Conservation (phyloP, 2,888 invertebrate genomes). For the Eurytoma californica region DNA sequence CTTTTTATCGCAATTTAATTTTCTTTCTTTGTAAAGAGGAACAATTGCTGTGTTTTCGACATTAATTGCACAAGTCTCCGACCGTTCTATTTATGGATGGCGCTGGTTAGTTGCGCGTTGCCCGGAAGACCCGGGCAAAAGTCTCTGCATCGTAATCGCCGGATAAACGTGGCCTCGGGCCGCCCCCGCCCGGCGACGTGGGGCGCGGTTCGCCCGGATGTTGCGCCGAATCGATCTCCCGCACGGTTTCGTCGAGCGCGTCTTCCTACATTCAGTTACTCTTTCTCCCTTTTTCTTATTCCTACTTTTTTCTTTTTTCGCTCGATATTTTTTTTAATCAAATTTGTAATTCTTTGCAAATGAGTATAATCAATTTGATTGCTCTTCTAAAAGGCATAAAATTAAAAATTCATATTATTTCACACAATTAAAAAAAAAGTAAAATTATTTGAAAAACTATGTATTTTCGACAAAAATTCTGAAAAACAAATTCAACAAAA, state of each 20-base stretch:
- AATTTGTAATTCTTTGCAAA: too few relatives aligned
- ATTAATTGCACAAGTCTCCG: too few relatives aligned
- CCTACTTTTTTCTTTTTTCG: too few relatives aligned
- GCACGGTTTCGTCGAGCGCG: slow-evolving; percentile 29
- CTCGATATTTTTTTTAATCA: too few relatives aligned
- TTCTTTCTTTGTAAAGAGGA: background rate
- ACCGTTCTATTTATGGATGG: slow-evolving; percentile 18
- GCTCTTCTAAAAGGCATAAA: too few relatives aligned
- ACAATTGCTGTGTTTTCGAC: too few relatives aligned
- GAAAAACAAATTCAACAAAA: slow-evolving; percentile 18
- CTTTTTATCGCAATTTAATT: background rate
- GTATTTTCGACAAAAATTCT: too few relatives aligned
- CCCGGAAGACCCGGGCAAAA: slow-evolving; percentile 50
- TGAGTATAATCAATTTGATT: too few relatives aligned
- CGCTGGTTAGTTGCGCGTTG: background rate
- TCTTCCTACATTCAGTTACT: too few relatives aligned
- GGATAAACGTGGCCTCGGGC: slow-evolving; percentile 42
- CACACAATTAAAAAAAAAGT: background rate
- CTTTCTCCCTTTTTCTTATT: too few relatives aligned
- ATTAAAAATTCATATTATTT: too few relatives aligned
- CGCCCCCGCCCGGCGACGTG: slow-evolving; percentile 7
- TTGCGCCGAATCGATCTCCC: slow-evolving; percentile 66
- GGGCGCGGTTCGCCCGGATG: background rate
- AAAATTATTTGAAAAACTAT: background rate
- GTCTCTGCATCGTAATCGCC: slow-evolving; percentile 53